These are phyloP conservation scores for Phylloscopus collybita DNA, from an alignment of 2,797 vertebrate species.

Conservation along the genomic window DNA sequence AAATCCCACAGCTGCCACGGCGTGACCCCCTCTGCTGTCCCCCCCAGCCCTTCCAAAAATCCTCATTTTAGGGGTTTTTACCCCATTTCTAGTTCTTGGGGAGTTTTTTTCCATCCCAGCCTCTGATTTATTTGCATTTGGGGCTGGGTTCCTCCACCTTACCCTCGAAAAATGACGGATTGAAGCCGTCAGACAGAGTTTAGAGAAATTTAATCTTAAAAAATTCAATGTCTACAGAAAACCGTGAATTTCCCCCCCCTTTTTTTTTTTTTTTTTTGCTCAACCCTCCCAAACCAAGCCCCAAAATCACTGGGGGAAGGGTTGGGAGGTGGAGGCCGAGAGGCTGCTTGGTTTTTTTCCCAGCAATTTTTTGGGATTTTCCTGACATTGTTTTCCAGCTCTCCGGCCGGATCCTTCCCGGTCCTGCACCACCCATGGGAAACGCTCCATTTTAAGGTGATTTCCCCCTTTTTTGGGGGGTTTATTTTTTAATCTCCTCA, in stretches of 20 bases:
- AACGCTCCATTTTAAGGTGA: neutral
- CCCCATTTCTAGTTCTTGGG: neutral
- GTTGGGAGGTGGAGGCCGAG: neutral
- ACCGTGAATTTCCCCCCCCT: neutral
- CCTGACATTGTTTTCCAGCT: slow-evolving; percentile 57
- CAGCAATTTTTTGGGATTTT: slow-evolving; percentile 33
- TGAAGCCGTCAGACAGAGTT: neutral
- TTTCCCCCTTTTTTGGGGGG: neutral
- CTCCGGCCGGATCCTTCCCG: neutral
- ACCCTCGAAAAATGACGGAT: fast-evolving
- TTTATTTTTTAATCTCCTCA: too few species aligned
- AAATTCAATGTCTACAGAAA: neutral
- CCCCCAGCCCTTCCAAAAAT: neutral
- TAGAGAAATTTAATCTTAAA: neutral
- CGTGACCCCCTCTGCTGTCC: too few species aligned
- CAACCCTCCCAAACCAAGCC: fast-evolving
- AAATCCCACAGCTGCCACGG: neutral
- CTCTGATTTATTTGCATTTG: neutral
- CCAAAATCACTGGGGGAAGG: neutral
- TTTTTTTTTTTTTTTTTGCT: too few species aligned
- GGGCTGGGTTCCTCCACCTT: neutral
- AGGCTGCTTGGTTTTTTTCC: neutral
- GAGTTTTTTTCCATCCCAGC: neutral
- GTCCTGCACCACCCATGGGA: neutral
- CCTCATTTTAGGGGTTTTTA: neutral